These are phyloP conservation scores for Cephus cinctus DNA, from an alignment of 1,140 invertebrate genomes.

Conservation along the genomic window DNA sequence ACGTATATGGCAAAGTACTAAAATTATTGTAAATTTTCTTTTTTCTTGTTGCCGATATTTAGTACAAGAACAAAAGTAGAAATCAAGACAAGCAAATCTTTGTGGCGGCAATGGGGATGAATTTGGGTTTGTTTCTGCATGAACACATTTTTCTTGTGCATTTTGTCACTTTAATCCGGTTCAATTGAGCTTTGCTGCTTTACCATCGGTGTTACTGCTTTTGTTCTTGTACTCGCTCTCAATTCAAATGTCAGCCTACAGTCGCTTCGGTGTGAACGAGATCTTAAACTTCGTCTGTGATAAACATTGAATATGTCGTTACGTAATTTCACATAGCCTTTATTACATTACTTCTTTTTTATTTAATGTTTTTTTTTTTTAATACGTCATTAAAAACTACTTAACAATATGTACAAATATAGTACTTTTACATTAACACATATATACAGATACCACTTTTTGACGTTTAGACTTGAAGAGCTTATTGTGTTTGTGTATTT, in stretches of 20 bases:
- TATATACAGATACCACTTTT: conserved; percentile 22
- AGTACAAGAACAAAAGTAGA: no score
- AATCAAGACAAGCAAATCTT: no score
- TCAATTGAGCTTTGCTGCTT: no score
- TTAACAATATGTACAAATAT: conserved; percentile 31
- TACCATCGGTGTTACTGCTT: no score
- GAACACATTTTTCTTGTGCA: no score
- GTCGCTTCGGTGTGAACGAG: neutral
- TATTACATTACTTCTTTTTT: conserved; percentile 25
- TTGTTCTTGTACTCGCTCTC: no score
- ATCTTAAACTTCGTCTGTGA: neutral
- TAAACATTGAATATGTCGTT: neutral
- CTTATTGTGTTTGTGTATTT: conserved; percentile 13
- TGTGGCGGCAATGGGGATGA: no score
- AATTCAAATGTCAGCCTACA: neutral
- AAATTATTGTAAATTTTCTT: neutral
- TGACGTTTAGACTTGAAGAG: conserved; percentile 24
- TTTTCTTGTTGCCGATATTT: neutral
- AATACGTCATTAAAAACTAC: conserved; percentile 26
- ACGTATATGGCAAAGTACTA: neutral
- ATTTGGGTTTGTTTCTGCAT: no score
- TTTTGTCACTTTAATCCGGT: no score
- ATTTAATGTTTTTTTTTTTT: no score
- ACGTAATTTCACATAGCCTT: conserved; percentile 10
- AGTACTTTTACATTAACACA: conserved; percentile 27